These are phyloP conservation scores for Drosophila maculinotata DNA, from an alignment of 2,888 invertebrate genomes.

Conservation along the genomic window DNA sequence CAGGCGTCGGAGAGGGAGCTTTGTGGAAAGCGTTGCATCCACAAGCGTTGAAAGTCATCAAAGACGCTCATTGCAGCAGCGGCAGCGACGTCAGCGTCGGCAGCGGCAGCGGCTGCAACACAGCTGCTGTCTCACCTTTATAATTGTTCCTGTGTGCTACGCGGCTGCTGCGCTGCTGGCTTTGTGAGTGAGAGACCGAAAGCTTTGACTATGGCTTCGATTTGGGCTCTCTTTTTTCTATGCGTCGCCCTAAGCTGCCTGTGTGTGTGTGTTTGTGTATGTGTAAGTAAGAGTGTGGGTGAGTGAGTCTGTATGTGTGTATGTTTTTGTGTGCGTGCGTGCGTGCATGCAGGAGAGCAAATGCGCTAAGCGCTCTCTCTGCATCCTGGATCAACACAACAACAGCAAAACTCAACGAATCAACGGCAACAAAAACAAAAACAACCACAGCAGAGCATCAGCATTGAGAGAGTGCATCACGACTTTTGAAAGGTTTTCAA, in stretches of 20 bases:
- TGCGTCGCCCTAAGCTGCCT: constrained; percentile 75
- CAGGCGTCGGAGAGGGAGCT: constrained; percentile 95
- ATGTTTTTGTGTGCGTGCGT: constrained; percentile 7
- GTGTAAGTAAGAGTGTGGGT: constrained; percentile 11
- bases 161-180: constrained; percentile 20
- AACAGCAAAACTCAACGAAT: constrained; percentile 26
- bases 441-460: constrained; percentile 14
- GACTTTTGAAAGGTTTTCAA: constrained; percentile 52
- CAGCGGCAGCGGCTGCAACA: constrained; percentile 34
- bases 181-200: constrained; percentile 20
- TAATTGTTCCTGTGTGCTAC: constrained; percentile 22
- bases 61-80: constrained; percentile 90
- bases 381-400: constrained; percentile 47
- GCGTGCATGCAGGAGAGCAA: constrained; percentile 41
- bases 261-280: constrained; percentile 44
- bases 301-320: constrained; percentile 11
- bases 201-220: constrained; percentile 31
- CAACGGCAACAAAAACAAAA: constrained; percentile 12
- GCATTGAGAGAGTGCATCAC: constrained; percentile 41
- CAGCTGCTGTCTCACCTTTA: constrained; percentile 36
- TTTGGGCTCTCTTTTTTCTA: constrained; percentile 55
- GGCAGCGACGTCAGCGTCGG: constrained; percentile 15
- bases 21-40: constrained; percentile 96
- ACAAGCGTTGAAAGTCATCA: constrained; percentile 95
- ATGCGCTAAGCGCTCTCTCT: constrained; percentile 32